phyloP scores from a whole-genome alignment of 2,888 invertebrate species.

The Sialis lutaria region DNA sequence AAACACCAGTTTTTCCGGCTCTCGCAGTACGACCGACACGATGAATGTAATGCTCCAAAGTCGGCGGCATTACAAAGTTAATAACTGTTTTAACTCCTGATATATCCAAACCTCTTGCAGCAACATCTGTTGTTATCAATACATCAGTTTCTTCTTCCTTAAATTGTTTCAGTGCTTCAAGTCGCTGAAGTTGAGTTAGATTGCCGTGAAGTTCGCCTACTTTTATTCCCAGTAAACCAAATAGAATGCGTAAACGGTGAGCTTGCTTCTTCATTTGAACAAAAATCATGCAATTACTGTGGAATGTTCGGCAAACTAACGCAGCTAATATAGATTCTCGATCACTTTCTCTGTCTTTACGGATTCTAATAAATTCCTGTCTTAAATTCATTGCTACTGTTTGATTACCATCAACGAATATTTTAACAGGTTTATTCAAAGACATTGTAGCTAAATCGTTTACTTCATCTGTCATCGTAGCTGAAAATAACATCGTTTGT shows the following conservation, averaged over 20 bases:
- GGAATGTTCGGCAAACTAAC: conserved; percentile 73
- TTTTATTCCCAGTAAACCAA: conserved; percentile 79
- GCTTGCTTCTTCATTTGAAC: conserved; percentile 94
- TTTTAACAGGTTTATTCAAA: conserved; percentile 76
- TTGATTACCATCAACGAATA: conserved; percentile 92
- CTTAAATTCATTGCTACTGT: conserved; percentile 89
- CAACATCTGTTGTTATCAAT: conserved; percentile 87
- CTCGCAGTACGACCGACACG: conserved; percentile 90
- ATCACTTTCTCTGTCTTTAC: conserved; percentile 77
- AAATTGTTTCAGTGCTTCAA: conserved; percentile 77
- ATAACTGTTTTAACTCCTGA: conserved; percentile 94
- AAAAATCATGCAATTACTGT: conserved; percentile 84
- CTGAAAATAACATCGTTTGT: conserved; percentile 95
- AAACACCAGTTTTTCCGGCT: conserved; percentile 84
- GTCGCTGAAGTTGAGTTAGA: conserved; percentile 83
- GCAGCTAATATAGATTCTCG: conserved; percentile 79
- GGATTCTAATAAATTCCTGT: conserved; percentile 88
- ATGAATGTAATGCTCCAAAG: conserved; percentile 93
- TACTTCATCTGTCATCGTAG: conserved; percentile 98
- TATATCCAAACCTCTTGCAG: conserved; percentile 80
- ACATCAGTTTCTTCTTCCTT: conserved; percentile 70
- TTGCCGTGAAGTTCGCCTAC: conserved; percentile 88
- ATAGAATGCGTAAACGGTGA: conserved; percentile 77
- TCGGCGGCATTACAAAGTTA: conserved; percentile 90
- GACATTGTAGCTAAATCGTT: conserved; percentile 89